Base-by-base conservation (phyloP, 2,797 vertebrate genomes). In the Molossus molossus region DNA sequence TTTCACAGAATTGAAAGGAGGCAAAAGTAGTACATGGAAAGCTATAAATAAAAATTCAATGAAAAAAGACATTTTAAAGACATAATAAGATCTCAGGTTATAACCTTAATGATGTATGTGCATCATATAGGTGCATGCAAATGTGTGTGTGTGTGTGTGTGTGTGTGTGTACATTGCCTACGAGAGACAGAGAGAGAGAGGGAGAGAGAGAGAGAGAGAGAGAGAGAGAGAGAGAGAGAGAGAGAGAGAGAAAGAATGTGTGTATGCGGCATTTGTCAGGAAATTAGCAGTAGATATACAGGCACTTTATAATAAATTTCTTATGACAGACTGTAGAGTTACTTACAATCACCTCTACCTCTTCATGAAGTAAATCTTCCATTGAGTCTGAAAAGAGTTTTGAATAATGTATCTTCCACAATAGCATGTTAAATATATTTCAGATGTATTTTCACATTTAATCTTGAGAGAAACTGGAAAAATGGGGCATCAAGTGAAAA, bases 391-490 rank as follows among this genome's bases (percentile, higher is more conserved):
- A 81, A 96, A 85, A 96, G 55, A 76, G 12, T 92, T 93, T 91
- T 94, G 40, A 67, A 85, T 50, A 94, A 65, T 80, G 12, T 90
- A 0, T 79, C 14, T 80, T 65, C 90, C 33, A 65, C 40, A 72
- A 6, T 73, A 87, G 27, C n/a, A 67, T 8, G 67, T 58, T 86
- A 95, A 94, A 33, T 86, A 73, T 81, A 95, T 97, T 83, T 96
- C 82, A 92, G 40, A 90, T 92, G 55, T 20, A 84, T 90, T 94
- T 95, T 90, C 75, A 93, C 75, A 94, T 87, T 89, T 95, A 94
- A 89, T 96, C 86, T 96, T 80, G 45, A 96, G 15, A 85, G 40
- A 91, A 95, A 88, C 57, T 76, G 33, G 76, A 27, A 89, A 95
- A 88, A 87, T 90, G 55, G 67, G 15, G 20, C 84, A 89, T 93